These are phyloP conservation scores for Epistrophe eligans DNA, from an alignment of 2,888 invertebrate genomes.

Conservation along the genomic window DNA sequence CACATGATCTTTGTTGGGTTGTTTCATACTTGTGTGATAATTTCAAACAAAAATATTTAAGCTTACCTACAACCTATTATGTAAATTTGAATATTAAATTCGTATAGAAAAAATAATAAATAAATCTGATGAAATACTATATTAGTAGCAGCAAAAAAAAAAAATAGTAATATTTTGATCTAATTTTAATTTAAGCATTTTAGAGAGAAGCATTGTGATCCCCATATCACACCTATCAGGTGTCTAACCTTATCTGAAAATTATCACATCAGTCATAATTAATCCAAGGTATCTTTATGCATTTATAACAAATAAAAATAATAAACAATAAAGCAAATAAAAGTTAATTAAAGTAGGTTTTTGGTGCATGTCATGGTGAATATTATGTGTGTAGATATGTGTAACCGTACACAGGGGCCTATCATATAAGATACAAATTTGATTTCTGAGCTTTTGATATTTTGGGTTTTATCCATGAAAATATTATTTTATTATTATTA, in stretches of 20 bases:
- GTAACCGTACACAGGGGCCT: too few relatives aligned
- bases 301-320: constrained; percentile 26
- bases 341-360: constrained; percentile 29
- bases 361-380: not conserved
- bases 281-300: constrained; percentile 42
- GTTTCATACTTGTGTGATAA: constrained; percentile 4
- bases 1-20: not conserved
- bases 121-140: not conserved
- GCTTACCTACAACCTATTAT: not conserved
- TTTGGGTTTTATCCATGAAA: not conserved
- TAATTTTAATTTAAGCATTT: constrained; percentile 10
- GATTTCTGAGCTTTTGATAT: not conserved
- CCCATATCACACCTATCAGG: constrained; percentile 50
- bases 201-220: constrained; percentile 1
- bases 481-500: too few relatives aligned
- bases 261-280: constrained; percentile 71
- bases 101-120: not conserved
- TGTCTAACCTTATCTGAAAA: constrained; percentile 61
- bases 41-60: not conserved
- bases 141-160: not conserved
- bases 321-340: constrained; percentile 8
- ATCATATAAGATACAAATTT: not conserved
- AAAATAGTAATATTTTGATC: constrained; percentile 21
- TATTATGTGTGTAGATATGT: too few relatives aligned
- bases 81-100: not conserved